Percentiles rank a stretch among this genome's conserved stretches.
Conservation (phyloP, 2,797 vertebrate species). For the Enteromius thamalakanensis region DNA sequence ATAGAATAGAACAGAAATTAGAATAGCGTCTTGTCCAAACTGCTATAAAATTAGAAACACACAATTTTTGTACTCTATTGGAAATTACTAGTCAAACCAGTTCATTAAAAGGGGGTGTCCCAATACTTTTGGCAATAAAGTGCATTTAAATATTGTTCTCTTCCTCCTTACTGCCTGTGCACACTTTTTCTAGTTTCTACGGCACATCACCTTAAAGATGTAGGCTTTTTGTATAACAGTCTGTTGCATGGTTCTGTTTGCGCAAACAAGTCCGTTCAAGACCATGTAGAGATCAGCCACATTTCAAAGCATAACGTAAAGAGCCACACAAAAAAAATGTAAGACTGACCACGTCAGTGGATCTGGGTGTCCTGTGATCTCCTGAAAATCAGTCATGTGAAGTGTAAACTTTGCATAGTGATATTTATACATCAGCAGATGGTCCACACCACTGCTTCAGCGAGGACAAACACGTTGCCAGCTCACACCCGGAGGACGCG, state of each 20-base stretch:
- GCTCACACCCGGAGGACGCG: constrained; percentile 31
- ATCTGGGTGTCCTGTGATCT: constrained; percentile 12
- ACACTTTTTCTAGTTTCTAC: neutral
- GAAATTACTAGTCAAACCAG: too few species aligned
- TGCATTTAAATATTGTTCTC: neutral
- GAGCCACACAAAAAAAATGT: neutral
- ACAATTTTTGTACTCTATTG: too few species aligned
- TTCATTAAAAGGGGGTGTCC: too few species aligned
- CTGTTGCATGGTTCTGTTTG: neutral
- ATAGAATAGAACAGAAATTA: too few species aligned
- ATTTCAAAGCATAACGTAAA: neutral
- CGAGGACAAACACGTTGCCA: constrained; percentile 40
- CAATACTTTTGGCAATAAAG: neutral
- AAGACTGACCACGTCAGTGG: neutral
- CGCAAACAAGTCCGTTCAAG: neutral
- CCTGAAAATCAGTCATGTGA: constrained; percentile 12
- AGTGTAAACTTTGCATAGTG: constrained; percentile 38
- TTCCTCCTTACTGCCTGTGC: neutral
- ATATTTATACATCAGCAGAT: constrained; percentile 49
- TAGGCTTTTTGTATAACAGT: neutral
- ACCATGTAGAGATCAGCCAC: neutral
- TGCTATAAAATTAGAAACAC: too few species aligned
- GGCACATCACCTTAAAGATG: neutral
- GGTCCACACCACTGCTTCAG: constrained; percentile 43
- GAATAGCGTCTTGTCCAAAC: too few species aligned